Evolutionary conservation across 2,888 invertebrate genomes (phyloP).

Genomic region (Coelogynopora nodosa): DNA sequence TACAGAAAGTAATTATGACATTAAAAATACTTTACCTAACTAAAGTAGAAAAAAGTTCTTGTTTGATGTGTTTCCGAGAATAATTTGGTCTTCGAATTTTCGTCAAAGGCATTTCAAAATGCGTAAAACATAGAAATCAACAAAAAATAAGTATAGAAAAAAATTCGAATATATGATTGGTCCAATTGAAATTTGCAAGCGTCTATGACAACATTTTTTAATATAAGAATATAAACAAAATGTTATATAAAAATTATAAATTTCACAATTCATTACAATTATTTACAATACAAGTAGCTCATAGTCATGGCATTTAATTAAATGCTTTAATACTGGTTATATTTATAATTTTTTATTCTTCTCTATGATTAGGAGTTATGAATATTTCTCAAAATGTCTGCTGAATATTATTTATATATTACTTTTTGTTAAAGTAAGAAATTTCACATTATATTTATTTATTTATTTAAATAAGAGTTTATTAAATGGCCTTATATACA

Average conservation of each 20-base stretch:
- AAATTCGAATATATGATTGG: neutral
- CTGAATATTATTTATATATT: too few relatives aligned
- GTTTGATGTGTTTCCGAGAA: neutral
- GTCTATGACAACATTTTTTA: neutral
- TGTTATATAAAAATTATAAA: neutral
- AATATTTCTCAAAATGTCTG: too few relatives aligned
- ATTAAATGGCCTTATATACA: too few relatives aligned
- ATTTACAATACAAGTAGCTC: too few relatives aligned
- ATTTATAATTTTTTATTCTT: too few relatives aligned
- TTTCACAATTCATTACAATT: too few relatives aligned
- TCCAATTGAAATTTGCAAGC: neutral
- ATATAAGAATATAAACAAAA: neutral
- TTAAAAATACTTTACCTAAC: neutral
- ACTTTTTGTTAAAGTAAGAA: too few relatives aligned
- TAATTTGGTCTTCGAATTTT: neutral
- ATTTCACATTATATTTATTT: too few relatives aligned
- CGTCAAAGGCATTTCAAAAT: neutral
- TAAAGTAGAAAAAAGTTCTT: neutral
- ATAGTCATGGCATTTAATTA: too few relatives aligned
- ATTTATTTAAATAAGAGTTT: too few relatives aligned
- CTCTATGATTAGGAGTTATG: too few relatives aligned
- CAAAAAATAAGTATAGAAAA: neutral
- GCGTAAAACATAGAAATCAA: neutral
- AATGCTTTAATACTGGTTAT: too few relatives aligned
- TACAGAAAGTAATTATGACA: neutral